Percentiles rank a stretch among this genome's conserved stretches.
Evolutionary conservation across 1,140 invertebrate species (phyloP).

Genomic region (Oryzaephilus surinamensis): DNA sequence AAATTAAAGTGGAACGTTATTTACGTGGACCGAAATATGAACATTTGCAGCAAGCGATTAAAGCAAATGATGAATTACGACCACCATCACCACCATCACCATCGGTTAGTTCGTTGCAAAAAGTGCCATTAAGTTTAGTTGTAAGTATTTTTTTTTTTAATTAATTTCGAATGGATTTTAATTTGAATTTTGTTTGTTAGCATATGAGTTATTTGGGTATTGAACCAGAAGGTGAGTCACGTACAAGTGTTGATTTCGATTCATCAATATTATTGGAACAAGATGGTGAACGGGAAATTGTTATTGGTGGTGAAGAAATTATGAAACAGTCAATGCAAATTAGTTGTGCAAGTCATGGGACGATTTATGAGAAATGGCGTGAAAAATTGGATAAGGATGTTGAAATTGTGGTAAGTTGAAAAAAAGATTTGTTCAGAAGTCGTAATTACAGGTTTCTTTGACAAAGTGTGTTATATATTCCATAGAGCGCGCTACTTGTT

Average conservation of each 20-base stretch:
- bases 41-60: conserved; percentile 73
- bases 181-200: no score
- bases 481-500: no score
- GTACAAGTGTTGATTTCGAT: conserved; percentile 49
- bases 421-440: no score
- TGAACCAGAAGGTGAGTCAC: conserved; percentile 48
- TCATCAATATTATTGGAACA: conserved; percentile 44
- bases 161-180: conserved; percentile 5
- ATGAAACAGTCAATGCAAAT: conserved; percentile 41
- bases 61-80: conserved; percentile 57
- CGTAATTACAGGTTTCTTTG: no score
- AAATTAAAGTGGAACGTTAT: conserved; percentile 73
- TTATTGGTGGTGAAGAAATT: conserved; percentile 49
- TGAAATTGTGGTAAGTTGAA: conserved; percentile 65
- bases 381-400: conserved; percentile 53
- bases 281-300: conserved; percentile 50
- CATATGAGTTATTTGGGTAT: conserved; percentile 27
- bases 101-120: conserved; percentile 62
- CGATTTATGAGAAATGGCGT: conserved; percentile 61
- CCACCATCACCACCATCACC: conserved; percentile 57
- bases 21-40: conserved; percentile 83
- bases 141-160: conserved; percentile 17
- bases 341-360: conserved; percentile 47
- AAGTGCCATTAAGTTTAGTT: conserved; percentile 56
- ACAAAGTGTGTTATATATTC: no score